Evolutionary conservation across 2,888 invertebrate genomes (phyloP).

Genomic region (Marasmarcha lunaedactyla): DNA sequence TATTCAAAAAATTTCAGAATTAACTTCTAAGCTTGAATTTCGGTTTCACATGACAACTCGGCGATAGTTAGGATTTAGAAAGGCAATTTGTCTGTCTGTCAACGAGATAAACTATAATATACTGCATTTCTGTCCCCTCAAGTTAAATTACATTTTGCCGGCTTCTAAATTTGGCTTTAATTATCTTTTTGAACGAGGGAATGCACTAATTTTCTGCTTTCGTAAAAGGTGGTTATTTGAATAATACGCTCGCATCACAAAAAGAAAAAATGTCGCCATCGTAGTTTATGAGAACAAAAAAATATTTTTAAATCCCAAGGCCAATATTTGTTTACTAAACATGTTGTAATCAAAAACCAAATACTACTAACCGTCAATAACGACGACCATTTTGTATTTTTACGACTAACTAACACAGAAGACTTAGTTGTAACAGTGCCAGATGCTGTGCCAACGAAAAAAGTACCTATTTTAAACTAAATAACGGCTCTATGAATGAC

Average conservation of each 20-base stretch:
- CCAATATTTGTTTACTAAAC: too few relatives aligned
- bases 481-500: too few relatives aligned
- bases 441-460: conserved; percentile 33
- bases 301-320: too few relatives aligned
- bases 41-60: conserved; percentile 6
- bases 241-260: too few relatives aligned
- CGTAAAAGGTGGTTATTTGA: too few relatives aligned
- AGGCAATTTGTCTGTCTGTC: conserved; percentile 58
- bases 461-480: conserved; percentile 20
- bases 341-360: conserved; percentile 1
- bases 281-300: too few relatives aligned
- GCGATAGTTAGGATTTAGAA: conserved; percentile 31
- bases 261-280: too few relatives aligned
- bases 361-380: conserved; percentile 7
- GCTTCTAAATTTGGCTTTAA: too few relatives aligned
- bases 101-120: conserved; percentile 32
- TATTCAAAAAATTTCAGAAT: too few relatives aligned
- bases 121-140: conserved; percentile 15
- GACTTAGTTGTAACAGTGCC: conserved; percentile 24
- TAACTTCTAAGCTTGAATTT: conserved; percentile 2
- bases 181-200: too few relatives aligned
- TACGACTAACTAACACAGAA: conserved; percentile 23
- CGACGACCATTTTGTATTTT: conserved; percentile 26
- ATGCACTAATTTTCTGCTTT: too few relatives aligned
- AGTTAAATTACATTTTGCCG: background rate